These are phyloP conservation scores for Sarcoramphus papa DNA, from an alignment of 2,797 vertebrate species.

Conservation along the genomic window DNA sequence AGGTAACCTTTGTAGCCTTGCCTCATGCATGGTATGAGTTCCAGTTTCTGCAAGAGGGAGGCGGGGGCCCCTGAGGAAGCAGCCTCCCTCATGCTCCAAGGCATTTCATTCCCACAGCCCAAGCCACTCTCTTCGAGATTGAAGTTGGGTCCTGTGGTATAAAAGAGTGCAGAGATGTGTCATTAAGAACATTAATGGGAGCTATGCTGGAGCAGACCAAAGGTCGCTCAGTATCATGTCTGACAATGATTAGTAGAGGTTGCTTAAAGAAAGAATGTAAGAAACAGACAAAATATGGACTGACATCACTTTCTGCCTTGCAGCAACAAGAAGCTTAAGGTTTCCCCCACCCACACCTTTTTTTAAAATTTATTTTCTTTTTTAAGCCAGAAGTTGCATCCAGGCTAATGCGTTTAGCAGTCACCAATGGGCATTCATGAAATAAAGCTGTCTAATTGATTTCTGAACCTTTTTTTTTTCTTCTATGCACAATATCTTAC, in stretches of 20 bases:
- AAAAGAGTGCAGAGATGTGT: neutral
- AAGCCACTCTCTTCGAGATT: neutral
- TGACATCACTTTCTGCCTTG: neutral
- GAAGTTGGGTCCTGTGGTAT: neutral
- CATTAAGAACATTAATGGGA: neutral
- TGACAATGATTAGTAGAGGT: neutral
- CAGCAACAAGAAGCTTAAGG: neutral
- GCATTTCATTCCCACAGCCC: neutral
- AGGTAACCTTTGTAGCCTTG: neutral
- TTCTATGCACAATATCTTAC: neutral
- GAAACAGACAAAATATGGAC: neutral
- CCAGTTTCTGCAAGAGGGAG: neutral
- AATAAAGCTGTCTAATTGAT: neutral
- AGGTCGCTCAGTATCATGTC: neutral
- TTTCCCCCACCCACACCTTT: accelerated
- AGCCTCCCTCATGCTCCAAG: neutral
- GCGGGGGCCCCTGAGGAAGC: neutral
- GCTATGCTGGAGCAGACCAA: neutral
- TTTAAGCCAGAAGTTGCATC: neutral
- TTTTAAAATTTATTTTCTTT: neutral
- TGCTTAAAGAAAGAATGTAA: neutral
- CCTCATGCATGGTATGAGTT: neutral
- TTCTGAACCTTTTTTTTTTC: neutral
- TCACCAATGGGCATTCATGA: neutral
- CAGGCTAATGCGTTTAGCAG: neutral